A percentile compares a stretch with the other conserved stretches of the same genome.
phyloP scores from a whole-genome alignment of 2,888 invertebrate species.

The Microdon myrmicae region DNA sequence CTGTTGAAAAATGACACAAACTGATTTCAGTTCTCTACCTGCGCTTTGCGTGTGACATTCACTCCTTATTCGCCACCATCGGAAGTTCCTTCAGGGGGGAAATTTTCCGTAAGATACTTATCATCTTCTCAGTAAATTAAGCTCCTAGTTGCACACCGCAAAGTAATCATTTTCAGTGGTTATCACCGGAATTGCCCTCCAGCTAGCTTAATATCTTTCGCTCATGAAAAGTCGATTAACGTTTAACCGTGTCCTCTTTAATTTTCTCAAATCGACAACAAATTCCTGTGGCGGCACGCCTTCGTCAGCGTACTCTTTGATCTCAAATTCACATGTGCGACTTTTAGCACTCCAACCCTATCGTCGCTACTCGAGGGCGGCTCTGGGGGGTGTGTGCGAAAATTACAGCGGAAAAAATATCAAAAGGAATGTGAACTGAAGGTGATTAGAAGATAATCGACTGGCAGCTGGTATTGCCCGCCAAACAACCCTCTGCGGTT shows the following conservation, averaged over 20 bases:
- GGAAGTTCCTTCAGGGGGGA: too few species aligned
- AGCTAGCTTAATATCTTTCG: background rate
- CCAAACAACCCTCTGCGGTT: conserved; percentile 17
- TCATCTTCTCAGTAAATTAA: too few species aligned
- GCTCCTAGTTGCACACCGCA: too few species aligned
- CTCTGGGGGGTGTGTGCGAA: background rate
- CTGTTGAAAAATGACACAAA: too few species aligned
- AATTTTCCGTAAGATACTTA: too few species aligned
- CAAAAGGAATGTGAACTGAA: conserved; percentile 35
- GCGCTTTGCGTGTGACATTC: too few species aligned
- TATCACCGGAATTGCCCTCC: too few species aligned
- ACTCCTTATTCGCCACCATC: too few species aligned
- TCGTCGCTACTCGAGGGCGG: background rate
- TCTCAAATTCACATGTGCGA: conserved; percentile 43
- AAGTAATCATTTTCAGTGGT: too few species aligned
- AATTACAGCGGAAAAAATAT: conserved; percentile 3
- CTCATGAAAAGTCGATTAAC: conserved; percentile 25
- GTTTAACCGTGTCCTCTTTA: conserved; percentile 16
- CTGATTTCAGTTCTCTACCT: too few species aligned
- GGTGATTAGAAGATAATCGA: conserved; percentile 44
- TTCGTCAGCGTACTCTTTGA: conserved; percentile 27
- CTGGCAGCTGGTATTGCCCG: background rate
- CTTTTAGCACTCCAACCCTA: conserved; percentile 34
- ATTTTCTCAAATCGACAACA: conserved; percentile 41
- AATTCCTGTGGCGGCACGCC: conserved; percentile 30